phyloP scores from a whole-genome alignment of 2,797 vertebrate genomes.

The Rhyacichthys aspro region DNA sequence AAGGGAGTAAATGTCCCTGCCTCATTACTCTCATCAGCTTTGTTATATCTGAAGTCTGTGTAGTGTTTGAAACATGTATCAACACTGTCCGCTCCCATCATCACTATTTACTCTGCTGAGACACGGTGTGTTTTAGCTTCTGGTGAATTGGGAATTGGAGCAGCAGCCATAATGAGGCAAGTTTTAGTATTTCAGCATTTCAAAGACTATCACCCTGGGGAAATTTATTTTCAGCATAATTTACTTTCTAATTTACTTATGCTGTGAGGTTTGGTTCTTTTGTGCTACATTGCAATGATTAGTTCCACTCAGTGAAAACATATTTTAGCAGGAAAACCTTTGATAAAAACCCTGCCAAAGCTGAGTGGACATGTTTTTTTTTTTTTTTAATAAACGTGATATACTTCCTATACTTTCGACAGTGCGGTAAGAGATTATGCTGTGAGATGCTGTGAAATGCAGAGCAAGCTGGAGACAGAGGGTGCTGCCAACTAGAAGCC shows the following conservation, averaged over 20 bases:
- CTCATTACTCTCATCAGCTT: constrained; percentile 39
- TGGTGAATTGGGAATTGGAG: constrained; percentile 16
- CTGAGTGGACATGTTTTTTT: too few species aligned
- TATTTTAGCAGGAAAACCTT: constrained; percentile 1
- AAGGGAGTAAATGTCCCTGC: constrained; percentile 30
- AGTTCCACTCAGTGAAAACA: not conserved
- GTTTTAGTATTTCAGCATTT: constrained; percentile 21
- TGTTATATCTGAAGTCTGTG: constrained; percentile 14
- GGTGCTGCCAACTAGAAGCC: constrained; percentile 47
- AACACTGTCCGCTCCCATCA: constrained; percentile 29
- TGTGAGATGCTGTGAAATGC: constrained; percentile 34
- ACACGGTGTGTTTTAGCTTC: constrained; percentile 17
- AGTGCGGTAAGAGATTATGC: constrained; percentile 45
- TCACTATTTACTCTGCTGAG: constrained; percentile 35
- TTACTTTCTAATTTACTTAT: constrained; percentile 19
- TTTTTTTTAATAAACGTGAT: too few species aligned
- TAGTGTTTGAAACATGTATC: constrained; percentile 8
- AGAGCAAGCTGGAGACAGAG: constrained; percentile 42
- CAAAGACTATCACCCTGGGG: constrained; percentile 25
- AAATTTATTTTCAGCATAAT: constrained; percentile 17
- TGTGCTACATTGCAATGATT: constrained; percentile 1
- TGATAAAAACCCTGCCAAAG: not conserved
- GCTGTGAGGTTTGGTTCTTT: constrained; percentile 1
- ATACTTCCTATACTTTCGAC: too few species aligned
- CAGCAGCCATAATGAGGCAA: constrained; percentile 24